Conservation (phyloP, 2,888 invertebrate genomes). For the Cotesia congregata region DNA sequence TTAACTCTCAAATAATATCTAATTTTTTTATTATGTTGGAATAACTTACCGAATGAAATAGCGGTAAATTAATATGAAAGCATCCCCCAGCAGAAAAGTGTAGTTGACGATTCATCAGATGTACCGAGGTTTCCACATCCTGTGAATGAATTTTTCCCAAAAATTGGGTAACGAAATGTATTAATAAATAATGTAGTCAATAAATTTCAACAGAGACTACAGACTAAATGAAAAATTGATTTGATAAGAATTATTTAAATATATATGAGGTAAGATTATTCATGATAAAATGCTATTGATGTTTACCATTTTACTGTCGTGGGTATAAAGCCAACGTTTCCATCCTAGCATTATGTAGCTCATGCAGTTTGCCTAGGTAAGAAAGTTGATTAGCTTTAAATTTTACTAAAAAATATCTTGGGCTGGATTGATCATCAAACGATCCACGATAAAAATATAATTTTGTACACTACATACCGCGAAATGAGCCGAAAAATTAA, state of each 20-base stretch:
- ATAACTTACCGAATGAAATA: slow-evolving; percentile 61
- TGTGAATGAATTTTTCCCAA: slow-evolving; percentile 14
- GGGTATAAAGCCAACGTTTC: slow-evolving; percentile 47
- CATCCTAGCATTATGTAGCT: slow-evolving; percentile 57
- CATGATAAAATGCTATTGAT: not conserved
- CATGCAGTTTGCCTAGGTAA: slow-evolving; percentile 60
- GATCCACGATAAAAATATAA: not conserved
- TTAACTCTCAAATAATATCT: too few species aligned
- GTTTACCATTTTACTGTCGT: slow-evolving; percentile 40
- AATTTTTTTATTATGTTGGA: not conserved
- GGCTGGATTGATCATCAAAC: not conserved
- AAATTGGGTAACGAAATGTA: too few species aligned
- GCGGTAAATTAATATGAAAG: slow-evolving; percentile 60
- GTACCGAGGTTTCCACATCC: slow-evolving; percentile 54
- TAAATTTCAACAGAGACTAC: too few species aligned
- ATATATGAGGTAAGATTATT: not conserved
- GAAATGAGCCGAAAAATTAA: too few species aligned
- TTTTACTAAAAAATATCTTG: not conserved
- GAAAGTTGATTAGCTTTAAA: slow-evolving; percentile 31
- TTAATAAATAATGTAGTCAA: too few species aligned
- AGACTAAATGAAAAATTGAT: too few species aligned
- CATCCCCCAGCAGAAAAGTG: slow-evolving; percentile 65
- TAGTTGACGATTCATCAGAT: slow-evolving; percentile 59
- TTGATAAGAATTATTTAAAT: too few species aligned
- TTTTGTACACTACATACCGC: too few species aligned